These are phyloP conservation scores for Syngnathoides biaculeatus DNA, from an alignment of 2,113 vertebrate species.

Conservation along the genomic window DNA sequence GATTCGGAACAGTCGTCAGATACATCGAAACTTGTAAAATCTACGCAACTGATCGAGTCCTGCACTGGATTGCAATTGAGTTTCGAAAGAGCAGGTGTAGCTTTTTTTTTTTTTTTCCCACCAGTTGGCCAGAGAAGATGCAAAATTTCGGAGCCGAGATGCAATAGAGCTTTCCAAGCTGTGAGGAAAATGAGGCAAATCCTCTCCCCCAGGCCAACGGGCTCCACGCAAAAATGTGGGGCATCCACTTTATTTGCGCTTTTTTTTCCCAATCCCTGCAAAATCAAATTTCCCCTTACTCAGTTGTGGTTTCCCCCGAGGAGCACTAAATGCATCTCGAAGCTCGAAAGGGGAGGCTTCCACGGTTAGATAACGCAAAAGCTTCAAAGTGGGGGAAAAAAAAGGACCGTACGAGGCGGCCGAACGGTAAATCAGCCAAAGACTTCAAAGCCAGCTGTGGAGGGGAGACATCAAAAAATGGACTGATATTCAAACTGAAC, in stretches of 20 bases:
- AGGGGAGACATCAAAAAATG: slow-evolving; percentile 27
- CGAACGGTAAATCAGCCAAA: slow-evolving; percentile 59
- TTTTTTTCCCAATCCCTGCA: slow-evolving; percentile 52
- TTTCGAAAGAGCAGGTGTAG: neutral
- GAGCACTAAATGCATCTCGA: slow-evolving; percentile 49
- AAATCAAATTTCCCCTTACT: slow-evolving; percentile 67
- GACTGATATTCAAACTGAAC: slow-evolving; percentile 30
- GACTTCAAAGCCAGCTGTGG: slow-evolving; percentile 57
- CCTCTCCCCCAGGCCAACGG: slow-evolving; percentile 59
- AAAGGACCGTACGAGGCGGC: slow-evolving; percentile 50
- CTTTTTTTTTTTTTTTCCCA: too few relatives aligned
- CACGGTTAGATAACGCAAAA: slow-evolving; percentile 46
- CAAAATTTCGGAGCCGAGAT: slow-evolving; percentile 52
- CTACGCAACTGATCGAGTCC: neutral
- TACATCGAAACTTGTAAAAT: neutral
- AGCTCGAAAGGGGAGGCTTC: slow-evolving; percentile 38
- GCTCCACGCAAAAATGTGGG: slow-evolving; percentile 61
- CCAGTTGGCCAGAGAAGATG: slow-evolving; percentile 26
- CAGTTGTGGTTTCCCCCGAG: slow-evolving; percentile 53
- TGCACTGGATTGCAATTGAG: neutral
- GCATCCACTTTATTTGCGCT: slow-evolving; percentile 61
- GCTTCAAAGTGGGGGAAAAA: slow-evolving; percentile 61
- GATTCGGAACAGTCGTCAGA: too few relatives aligned
- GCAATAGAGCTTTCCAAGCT: slow-evolving; percentile 52
- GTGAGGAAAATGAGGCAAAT: slow-evolving; percentile 57